A percentile compares a stretch with the other conserved stretches of the same genome.
Evolutionary conservation across 2,113 vertebrate genomes (phyloP).

Genomic region (Bombycilla garrulus): DNA sequence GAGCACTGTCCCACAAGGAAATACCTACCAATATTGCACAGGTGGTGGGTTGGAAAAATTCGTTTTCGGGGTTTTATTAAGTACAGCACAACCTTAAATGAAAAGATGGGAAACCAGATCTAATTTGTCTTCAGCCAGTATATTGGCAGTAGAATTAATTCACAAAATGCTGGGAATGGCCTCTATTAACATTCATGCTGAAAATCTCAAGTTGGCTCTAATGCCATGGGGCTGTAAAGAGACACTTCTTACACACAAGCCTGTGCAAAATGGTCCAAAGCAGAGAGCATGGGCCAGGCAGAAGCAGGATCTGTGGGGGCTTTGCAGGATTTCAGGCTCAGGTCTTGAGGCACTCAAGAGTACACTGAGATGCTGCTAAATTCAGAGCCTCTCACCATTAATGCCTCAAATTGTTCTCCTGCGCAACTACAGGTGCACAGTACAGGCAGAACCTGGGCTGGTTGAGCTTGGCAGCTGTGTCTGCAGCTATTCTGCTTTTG

Average conservation of each 20-base stretch:
- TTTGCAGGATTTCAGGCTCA: neutral
- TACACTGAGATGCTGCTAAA: neutral
- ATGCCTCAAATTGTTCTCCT: neutral
- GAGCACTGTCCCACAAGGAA: neutral
- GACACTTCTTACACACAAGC: neutral
- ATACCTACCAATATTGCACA: neutral
- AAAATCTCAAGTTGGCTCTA: neutral
- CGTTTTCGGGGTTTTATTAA: neutral
- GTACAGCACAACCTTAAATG: neutral
- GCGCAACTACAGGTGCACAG: neutral
- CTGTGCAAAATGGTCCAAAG: neutral
- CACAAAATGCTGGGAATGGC: neutral
- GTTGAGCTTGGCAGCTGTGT: neutral
- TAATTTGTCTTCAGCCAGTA: neutral
- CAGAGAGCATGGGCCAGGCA: rapidly evolving
- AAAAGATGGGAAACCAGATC: neutral
- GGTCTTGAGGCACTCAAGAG: neutral
- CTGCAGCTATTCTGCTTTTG: neutral
- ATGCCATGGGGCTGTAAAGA: neutral
- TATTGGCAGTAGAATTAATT: neutral
- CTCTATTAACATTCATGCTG: neutral
- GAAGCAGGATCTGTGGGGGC: neutral
- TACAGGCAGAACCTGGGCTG: neutral
- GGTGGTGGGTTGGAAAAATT: neutral
- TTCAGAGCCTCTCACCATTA: neutral